Percentiles rank a stretch among this genome's conserved stretches.
Evolutionary conservation across 1,140 invertebrate genomes (phyloP).

Genomic region (Trachymyrmex cornetzi): DNA sequence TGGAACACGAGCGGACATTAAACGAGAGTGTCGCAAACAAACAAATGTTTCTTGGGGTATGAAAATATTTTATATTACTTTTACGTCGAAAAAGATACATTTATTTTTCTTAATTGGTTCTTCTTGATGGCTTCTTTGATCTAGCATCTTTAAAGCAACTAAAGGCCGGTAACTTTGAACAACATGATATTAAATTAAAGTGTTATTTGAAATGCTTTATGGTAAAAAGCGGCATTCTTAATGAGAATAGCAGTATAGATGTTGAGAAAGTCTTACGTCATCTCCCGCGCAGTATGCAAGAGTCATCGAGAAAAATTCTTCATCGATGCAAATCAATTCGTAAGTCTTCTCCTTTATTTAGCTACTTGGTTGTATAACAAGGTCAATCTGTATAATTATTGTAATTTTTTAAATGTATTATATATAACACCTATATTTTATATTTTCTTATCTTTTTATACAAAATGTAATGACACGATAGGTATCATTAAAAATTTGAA

Average conservation of each 20-base stretch:
- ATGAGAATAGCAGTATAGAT: slow-evolving; percentile 75
- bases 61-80: slow-evolving; percentile 25
- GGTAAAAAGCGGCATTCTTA: slow-evolving; percentile 78
- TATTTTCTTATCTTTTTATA: neutral
- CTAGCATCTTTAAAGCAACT: slow-evolving; percentile 77
- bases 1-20: slow-evolving; percentile 67
- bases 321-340: slow-evolving; percentile 77
- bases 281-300: slow-evolving; percentile 76
- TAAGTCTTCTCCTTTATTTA: slow-evolving; percentile 65
- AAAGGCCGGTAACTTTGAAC: slow-evolving; percentile 76
- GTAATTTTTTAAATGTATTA: neutral
- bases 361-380: neutral
- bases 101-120: neutral
- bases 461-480: slow-evolving; percentile 15
- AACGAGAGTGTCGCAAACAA: slow-evolving; percentile 75
- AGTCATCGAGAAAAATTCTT: slow-evolving; percentile 72
- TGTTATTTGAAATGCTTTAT: slow-evolving; percentile 83
- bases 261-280: slow-evolving; percentile 77
- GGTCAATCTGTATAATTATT: neutral
- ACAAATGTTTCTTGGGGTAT: slow-evolving; percentile 76
- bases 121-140: slow-evolving; percentile 33
- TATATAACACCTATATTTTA: neutral
- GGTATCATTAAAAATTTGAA: neutral
- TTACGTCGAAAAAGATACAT: neutral
- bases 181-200: slow-evolving; percentile 78